Evolutionary conservation across 2,888 invertebrate species (phyloP).

Genomic region (Acrocyrtus sp.): DNA sequence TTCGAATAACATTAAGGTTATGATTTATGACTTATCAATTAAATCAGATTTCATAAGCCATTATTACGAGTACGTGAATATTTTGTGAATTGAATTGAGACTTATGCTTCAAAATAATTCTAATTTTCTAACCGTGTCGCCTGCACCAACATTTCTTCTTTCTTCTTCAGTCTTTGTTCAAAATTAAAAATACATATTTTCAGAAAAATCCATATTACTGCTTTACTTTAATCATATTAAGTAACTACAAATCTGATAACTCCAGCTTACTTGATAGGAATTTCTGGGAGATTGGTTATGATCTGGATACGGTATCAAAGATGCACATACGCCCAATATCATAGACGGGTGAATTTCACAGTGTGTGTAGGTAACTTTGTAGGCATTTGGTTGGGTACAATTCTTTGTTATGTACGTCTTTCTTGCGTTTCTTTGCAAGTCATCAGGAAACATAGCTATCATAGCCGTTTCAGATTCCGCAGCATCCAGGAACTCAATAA

Average conservation of each 20-base stretch:
- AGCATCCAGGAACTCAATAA: slow-evolving; percentile 74
- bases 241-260: too few relatives aligned
- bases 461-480: slow-evolving; percentile 72
- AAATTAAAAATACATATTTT: too few relatives aligned
- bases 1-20: background rate
- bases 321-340: slow-evolving; percentile 75
- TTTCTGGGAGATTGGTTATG: slow-evolving; percentile 74
- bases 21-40: too few relatives aligned
- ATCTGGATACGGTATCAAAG: slow-evolving; percentile 74
- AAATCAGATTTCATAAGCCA: too few relatives aligned
- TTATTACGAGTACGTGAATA: too few relatives aligned
- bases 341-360: slow-evolving; percentile 75
- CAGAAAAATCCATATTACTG: too few relatives aligned
- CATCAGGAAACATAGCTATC: slow-evolving; percentile 72
- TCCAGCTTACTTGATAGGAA: slow-evolving; percentile 69
- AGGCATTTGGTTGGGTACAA: slow-evolving; percentile 66
- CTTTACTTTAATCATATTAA: too few relatives aligned
- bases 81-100: too few relatives aligned
- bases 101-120: too few relatives aligned
- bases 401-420: slow-evolving; percentile 64
- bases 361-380: slow-evolving; percentile 72
- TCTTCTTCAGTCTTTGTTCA: too few relatives aligned
- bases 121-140: too few relatives aligned
- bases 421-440: slow-evolving; percentile 66
- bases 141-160: too few relatives aligned